Conservation (phyloP, 2,113 vertebrate genomes). For the Erythrocebus patas region DNA sequence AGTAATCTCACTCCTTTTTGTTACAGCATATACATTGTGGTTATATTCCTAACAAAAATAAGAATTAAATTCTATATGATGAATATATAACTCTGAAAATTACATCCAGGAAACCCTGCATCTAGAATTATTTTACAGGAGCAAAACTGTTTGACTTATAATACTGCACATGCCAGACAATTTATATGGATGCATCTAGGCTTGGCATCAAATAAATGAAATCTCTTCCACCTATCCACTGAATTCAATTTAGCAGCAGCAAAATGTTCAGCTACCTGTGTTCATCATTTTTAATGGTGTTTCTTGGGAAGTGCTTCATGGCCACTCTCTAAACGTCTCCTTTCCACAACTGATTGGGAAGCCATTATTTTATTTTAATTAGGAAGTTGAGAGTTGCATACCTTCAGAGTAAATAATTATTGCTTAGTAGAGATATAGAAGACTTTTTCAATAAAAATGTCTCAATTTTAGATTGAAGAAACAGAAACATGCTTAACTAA, state of each 20-base stretch:
- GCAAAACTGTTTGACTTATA: slow-evolving; percentile 32
- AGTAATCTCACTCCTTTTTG: background rate
- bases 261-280: slow-evolving; percentile 15
- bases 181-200: slow-evolving; percentile 35
- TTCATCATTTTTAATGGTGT: slow-evolving; percentile 49
- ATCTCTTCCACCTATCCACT: background rate
- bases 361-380: slow-evolving; percentile 71
- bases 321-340: slow-evolving; percentile 50
- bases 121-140: slow-evolving; percentile 36
- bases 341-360: slow-evolving; percentile 46
- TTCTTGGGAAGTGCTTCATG: slow-evolving; percentile 13
- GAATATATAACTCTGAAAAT: slow-evolving; percentile 19
- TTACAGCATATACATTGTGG: background rate
- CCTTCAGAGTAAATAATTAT: slow-evolving; percentile 34
- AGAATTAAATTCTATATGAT: background rate
- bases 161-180: slow-evolving; percentile 2
- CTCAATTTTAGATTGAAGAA: background rate
- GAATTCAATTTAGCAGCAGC: slow-evolving; percentile 51
- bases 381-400: slow-evolving; percentile 6
- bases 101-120: background rate
- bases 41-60: background rate
- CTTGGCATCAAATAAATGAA: slow-evolving; percentile 44
- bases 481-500: slow-evolving; percentile 25
- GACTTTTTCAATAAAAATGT: slow-evolving; percentile 18
- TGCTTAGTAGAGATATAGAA: background rate